Percentiles rank a stretch among this genome's conserved stretches.
phyloP scores from a whole-genome alignment of 1,140 invertebrate species.

The Apis cerana region DNA sequence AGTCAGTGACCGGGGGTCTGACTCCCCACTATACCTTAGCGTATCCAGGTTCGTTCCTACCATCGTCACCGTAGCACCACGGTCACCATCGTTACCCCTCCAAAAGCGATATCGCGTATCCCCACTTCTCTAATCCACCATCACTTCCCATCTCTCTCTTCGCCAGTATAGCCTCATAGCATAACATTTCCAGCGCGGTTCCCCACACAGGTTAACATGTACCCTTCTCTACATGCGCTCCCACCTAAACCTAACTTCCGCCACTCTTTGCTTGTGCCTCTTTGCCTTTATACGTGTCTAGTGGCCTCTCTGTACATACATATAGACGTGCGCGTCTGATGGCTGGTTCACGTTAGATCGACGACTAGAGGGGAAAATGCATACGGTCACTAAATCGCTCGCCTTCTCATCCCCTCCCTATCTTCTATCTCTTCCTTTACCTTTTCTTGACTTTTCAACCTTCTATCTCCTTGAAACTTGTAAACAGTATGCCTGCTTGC shows the following conservation, averaged over 20 bases:
- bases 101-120: conserved; percentile 24
- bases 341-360: conserved; percentile 19
- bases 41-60: conserved; percentile 50
- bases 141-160: neutral
- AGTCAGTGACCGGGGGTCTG: conserved; percentile 70
- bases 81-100: conserved; percentile 51
- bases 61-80: conserved; percentile 43
- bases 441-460: conserved; percentile 20
- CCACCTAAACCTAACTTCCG: conserved; percentile 22
- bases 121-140: conserved; percentile 11
- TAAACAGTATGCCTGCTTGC: conserved; percentile 30
- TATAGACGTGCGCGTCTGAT: conserved; percentile 19
- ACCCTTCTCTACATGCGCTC: conserved; percentile 11
- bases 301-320: neutral
- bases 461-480: conserved; percentile 26
- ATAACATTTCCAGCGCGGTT: neutral
- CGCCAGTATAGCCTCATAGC: neutral
- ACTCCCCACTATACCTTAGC: conserved; percentile 27
- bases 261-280: conserved; percentile 1
- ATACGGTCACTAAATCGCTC: conserved; percentile 36
- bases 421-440: neutral
- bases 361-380: conserved; percentile 15
- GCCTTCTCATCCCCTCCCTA: neutral
- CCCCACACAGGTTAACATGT: neutral
- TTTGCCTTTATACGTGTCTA: conserved; percentile 10